These are phyloP conservation scores for Drosophila ercepeae DNA, from an alignment of 1,140 invertebrate genomes.

Conservation along the genomic window DNA sequence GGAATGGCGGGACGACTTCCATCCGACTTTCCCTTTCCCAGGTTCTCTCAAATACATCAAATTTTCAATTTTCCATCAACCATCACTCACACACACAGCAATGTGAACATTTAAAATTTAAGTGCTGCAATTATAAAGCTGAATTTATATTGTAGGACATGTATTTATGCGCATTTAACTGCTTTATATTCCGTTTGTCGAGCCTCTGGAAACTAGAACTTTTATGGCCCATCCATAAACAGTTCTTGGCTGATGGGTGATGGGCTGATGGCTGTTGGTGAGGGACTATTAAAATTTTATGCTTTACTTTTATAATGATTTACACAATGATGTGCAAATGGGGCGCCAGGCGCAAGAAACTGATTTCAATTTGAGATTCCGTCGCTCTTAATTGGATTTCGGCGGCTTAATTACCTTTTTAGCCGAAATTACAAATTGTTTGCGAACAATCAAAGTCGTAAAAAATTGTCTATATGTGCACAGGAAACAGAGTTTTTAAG, in stretches of 20 bases:
- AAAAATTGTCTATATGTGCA: constrained; percentile 39
- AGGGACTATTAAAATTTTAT: constrained; percentile 70
- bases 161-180: constrained; percentile 40
- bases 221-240: constrained; percentile 66
- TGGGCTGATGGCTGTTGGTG: constrained; percentile 8
- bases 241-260: constrained; percentile 25
- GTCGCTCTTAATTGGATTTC: constrained; percentile 74
- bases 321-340: constrained; percentile 75
- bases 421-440: constrained; percentile 62
- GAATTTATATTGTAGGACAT: constrained; percentile 14
- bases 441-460: constrained; percentile 66
- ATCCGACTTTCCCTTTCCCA: not conserved
- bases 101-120: constrained; percentile 32
- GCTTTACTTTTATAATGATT: constrained; percentile 76
- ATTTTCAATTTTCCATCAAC: constrained; percentile 49
- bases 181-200: constrained; percentile 48
- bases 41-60: constrained; percentile 13
- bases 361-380: constrained; percentile 77
- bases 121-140: constrained; percentile 60
- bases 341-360: constrained; percentile 56
- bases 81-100: not conserved
- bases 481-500: constrained; percentile 19
- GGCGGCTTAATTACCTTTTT: constrained; percentile 72
- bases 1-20: constrained; percentile 30
- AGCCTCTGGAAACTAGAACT: constrained; percentile 55